Evolutionary conservation across 2,797 vertebrate species (phyloP).

Genomic region (Oreochromis mossambicus): DNA sequence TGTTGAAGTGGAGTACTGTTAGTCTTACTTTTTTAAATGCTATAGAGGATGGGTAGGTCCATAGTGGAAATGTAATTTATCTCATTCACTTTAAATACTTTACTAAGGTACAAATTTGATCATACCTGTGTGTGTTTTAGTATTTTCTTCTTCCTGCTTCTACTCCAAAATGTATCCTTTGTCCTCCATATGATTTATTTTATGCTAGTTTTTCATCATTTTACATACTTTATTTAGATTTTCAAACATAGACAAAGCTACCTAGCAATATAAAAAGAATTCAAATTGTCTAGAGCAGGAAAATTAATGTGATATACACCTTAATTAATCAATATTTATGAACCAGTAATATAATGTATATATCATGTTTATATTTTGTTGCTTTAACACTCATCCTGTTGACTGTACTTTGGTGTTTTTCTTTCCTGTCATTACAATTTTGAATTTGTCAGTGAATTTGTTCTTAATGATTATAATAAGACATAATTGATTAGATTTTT

Average conservation of each 20-base stretch:
- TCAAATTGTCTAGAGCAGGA: neutral
- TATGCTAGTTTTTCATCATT: neutral
- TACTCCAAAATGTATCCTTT: neutral
- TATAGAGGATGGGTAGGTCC: accelerated
- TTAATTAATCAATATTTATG: neutral
- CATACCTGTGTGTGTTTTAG: neutral
- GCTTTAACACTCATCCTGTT: neutral
- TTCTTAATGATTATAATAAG: neutral
- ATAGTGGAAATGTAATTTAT: neutral
- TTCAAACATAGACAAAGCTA: neutral
- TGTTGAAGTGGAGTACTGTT: neutral
- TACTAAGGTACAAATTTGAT: neutral
- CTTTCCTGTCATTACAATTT: neutral
- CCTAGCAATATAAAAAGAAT: neutral
- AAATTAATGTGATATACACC: neutral
- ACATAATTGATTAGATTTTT: neutral
- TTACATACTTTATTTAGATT: neutral
- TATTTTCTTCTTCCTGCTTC: neutral
- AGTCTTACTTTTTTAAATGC: neutral
- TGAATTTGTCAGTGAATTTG: neutral
- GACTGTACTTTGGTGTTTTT: neutral
- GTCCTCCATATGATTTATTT: accelerated
- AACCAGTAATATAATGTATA: neutral
- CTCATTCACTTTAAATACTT: neutral
- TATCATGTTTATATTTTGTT: neutral